Conservation (phyloP, 2,113 vertebrate genomes). For the Eurystomus gularis region DNA sequence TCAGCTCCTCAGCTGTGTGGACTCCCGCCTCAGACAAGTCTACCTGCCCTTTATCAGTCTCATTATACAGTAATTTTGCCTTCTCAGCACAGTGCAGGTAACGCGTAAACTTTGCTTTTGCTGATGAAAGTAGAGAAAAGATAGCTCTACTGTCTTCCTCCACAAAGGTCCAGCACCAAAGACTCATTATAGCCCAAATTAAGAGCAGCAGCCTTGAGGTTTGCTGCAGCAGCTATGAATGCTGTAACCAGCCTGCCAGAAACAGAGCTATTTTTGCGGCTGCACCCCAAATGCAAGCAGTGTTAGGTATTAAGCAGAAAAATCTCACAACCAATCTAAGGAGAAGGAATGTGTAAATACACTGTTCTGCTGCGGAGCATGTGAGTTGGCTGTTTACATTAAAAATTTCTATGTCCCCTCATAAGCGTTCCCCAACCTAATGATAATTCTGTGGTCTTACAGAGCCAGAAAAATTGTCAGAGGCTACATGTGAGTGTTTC, state of each 20-base stretch:
- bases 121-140: neutral
- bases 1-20: neutral
- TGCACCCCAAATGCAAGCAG: neutral
- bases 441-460: neutral
- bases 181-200: neutral
- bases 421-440: rapidly evolving
- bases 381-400: neutral
- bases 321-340: neutral
- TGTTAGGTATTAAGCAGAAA: neutral
- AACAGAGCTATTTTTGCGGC: neutral
- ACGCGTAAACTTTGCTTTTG: neutral
- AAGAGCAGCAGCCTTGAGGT: neutral
- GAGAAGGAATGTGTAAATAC: neutral
- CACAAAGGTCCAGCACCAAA: neutral
- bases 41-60: neutral
- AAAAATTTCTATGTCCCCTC: neutral
- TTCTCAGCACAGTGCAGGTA: neutral
- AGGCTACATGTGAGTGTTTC: rapidly evolving
- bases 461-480: neutral
- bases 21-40: neutral
- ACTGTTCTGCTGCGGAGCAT: neutral
- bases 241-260: neutral
- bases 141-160: neutral
- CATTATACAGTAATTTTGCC: neutral
- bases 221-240: neutral